Percentiles rank a stretch among this genome's conserved stretches.
Conservation (phyloP, 2,113 vertebrate species). For the Mesocricetus auratus region DNA sequence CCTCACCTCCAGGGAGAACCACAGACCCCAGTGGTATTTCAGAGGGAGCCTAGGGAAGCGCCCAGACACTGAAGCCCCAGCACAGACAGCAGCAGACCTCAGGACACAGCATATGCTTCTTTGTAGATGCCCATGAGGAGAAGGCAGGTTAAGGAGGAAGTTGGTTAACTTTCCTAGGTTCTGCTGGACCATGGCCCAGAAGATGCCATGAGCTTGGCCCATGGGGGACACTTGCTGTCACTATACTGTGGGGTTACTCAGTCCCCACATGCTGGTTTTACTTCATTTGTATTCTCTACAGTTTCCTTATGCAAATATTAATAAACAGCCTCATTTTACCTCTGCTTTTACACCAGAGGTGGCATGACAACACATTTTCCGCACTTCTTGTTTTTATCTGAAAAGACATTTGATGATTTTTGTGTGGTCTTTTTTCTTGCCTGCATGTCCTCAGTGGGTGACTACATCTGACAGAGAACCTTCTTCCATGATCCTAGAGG, state of each 20-base stretch:
- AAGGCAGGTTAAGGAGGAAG: background rate
- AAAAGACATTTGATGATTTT: background rate
- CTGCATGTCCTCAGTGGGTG: background rate
- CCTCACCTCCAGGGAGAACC: background rate
- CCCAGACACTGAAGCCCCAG: background rate
- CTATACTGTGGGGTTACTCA: background rate
- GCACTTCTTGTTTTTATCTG: slow-evolving; percentile 25
- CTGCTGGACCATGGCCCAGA: background rate
- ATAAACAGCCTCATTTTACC: background rate
- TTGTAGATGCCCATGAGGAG: background rate
- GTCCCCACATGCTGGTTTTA: background rate
- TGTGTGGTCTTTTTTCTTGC: background rate
- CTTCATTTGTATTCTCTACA: background rate
- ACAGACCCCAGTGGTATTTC: background rate
- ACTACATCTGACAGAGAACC: background rate
- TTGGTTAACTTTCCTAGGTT: background rate
- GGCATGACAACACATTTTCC: background rate
- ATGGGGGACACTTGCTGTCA: background rate
- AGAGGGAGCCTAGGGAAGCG: background rate
- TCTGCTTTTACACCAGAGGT: background rate
- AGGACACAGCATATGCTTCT: background rate
- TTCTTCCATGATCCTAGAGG: background rate
- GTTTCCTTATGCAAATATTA: background rate
- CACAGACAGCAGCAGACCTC: background rate
- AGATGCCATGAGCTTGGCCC: background rate